Base-by-base conservation (phyloP, 2,113 vertebrate species). In the Phyllostomus hastatus region DNA sequence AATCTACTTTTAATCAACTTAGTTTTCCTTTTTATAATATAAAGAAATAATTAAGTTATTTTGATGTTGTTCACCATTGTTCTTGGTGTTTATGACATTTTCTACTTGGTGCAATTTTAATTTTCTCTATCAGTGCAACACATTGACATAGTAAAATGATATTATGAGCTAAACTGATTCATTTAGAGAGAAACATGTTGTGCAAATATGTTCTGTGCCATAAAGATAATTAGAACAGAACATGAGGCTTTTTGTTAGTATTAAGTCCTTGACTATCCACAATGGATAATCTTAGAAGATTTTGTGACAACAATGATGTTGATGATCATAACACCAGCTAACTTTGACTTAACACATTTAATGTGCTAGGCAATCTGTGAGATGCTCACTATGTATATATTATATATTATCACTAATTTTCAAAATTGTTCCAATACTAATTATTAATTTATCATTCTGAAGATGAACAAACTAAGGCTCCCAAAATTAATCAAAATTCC, bases 191-290 rank as follows among this genome's bases (percentile, higher is more conserved):
- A 70, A 90, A 35, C 28, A 90, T 61, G 10, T 24, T 57, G 31
- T 57, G 4, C 38, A 91, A 94, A 59, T n/a, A 48, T 31, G 31
- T 2, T 59, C 31, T 89, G 3, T 83, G 35, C 26, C 79, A 91
- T 46, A 72, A 84, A 72, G 26, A 93, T 85, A 97, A 72, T 83
- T 26, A 64, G 28, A 81, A 91, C 7, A 92, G 57, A 88, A 64
- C 4, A 67, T 38, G 43, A 66, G 31, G 15, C 14, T 61, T 61
- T 31, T 91, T 79, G 22, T 43, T 79, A 95, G 43, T 43, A 73
- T 26, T 86, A 73, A 82, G 4, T 6, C 33, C 72, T 94, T 67
- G 35, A 28, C 69, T 26, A 48, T 75, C 33, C 67, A 84, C 24
- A 57, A n/a, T 38, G n/a, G 15, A 10, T 90, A 70, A 20, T 41